Conservation (phyloP, 2,888 invertebrate genomes). For the Argyresthia goedartella region DNA sequence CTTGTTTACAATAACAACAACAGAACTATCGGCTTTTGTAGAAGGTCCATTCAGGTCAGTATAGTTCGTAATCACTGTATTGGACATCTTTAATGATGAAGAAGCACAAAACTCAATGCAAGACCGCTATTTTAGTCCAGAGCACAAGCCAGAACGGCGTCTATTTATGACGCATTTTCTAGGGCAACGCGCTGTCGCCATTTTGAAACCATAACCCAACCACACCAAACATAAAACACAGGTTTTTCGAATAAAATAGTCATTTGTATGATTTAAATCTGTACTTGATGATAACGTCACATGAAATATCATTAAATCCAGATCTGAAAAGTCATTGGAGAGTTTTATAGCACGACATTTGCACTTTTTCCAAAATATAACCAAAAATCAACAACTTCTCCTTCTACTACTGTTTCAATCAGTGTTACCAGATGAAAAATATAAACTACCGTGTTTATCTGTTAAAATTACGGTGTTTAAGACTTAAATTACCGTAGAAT, state of each 20-base stretch:
- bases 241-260: background rate
- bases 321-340: too few relatives aligned
- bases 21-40: constrained; percentile 75
- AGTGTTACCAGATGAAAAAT: too few relatives aligned
- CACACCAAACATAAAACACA: background rate
- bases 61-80: constrained; percentile 67
- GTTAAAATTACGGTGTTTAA: too few relatives aligned
- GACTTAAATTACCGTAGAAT: too few relatives aligned
- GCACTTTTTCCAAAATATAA: background rate
- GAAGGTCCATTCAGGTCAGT: constrained; percentile 65
- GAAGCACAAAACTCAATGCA: constrained; percentile 39
- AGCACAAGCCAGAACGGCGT: constrained; percentile 43
- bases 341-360: too few relatives aligned
- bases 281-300: background rate
- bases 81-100: constrained; percentile 59
- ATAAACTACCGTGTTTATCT: too few relatives aligned
- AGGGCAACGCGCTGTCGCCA: constrained; percentile 55
- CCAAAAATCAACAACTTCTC: constrained; percentile 1
- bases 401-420: background rate
- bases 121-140: constrained; percentile 54
- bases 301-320: background rate
- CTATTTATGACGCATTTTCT: constrained; percentile 54
- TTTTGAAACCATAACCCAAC: constrained; percentile 35
- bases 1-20: constrained; percentile 88
- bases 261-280: background rate